A percentile compares a stretch with the other conserved stretches of the same genome.
These are phyloP conservation scores for Cecidostiba fungosa DNA, from an alignment of 2,888 invertebrate genomes.

Conservation along the genomic window DNA sequence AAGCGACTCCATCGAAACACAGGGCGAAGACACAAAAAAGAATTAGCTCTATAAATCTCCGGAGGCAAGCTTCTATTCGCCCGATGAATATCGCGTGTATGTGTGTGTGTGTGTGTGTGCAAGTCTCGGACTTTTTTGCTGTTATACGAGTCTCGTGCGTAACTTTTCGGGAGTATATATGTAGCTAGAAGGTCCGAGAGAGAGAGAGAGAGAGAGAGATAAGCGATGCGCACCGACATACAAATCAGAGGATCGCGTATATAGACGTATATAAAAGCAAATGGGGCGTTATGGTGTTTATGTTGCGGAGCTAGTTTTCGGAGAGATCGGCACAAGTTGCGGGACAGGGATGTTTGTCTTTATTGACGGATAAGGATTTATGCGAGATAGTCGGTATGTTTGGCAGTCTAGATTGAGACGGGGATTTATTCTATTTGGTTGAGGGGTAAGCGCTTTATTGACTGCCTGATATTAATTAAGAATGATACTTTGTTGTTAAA, in stretches of 20 bases:
- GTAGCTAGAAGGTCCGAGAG: not conserved
- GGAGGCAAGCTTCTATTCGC: conserved; percentile 27
- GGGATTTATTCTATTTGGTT: not conserved
- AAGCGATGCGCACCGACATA: conserved; percentile 29
- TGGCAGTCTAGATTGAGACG: not conserved
- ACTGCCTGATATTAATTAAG: not conserved
- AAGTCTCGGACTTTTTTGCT: conserved; percentile 3
- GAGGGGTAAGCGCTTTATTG: not conserved
- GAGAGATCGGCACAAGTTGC: not conserved
- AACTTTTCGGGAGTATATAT: not conserved
- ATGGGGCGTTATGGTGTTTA: conserved; percentile 58
- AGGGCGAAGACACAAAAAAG: conserved; percentile 63
- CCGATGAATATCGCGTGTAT: conserved; percentile 54
- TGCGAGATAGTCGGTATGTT: not conserved
- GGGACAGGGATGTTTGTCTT: conserved; percentile 14
- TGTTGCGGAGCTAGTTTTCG: conserved; percentile 3
- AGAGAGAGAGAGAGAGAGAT: conserved; percentile 39
- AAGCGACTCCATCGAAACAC: not conserved
- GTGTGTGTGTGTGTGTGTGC: not conserved
- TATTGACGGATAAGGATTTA: conserved; percentile 35
- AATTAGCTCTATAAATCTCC: conserved; percentile 69
- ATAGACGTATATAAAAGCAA: conserved; percentile 54
- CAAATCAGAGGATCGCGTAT: conserved; percentile 43
- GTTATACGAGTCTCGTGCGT: conserved; percentile 15
- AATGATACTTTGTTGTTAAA: not conserved